These are phyloP conservation scores for Keiferia lycopersicella DNA, from an alignment of 2,888 invertebrate genomes.

Conservation along the genomic window DNA sequence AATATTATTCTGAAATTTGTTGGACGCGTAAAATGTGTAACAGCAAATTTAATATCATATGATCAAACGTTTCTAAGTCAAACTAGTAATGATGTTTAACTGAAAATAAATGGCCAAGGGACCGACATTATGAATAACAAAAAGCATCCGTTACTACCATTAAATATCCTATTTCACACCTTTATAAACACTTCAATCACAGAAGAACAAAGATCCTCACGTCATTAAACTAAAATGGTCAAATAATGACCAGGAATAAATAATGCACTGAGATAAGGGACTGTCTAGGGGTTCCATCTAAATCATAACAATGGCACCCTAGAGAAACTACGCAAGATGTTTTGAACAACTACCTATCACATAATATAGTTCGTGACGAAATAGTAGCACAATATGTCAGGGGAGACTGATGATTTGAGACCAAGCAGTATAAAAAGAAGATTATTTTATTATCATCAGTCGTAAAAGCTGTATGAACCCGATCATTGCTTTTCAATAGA, in stretches of 20 bases:
- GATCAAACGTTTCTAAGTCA: conserved; percentile 7
- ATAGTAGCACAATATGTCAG: conserved; percentile 68
- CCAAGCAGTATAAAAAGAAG: background rate
- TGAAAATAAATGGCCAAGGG: conserved; percentile 25
- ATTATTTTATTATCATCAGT: background rate
- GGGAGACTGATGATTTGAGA: conserved; percentile 50
- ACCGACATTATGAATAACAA: conserved; percentile 37
- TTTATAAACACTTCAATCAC: conserved; percentile 61
- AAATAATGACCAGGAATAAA: conserved; percentile 82
- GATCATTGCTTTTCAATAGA: too few species aligned
- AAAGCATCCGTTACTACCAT: conserved; percentile 66
- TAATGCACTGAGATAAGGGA: conserved; percentile 69
- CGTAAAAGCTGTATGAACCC: too few species aligned
- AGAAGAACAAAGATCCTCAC: conserved; percentile 71
- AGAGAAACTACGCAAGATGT: conserved; percentile 58
- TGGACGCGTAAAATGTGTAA: too few species aligned
- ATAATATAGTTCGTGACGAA: conserved; percentile 71
- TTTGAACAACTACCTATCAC: conserved; percentile 53
- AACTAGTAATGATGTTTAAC: conserved; percentile 9
- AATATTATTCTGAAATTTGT: too few species aligned
- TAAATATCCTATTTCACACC: conserved; percentile 73
- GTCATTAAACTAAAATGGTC: conserved; percentile 79
- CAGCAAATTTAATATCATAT: background rate
- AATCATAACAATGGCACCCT: conserved; percentile 62
- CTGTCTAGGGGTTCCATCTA: conserved; percentile 55